Conservation (phyloP, 37 sponge, comb jelly and placozoan species). For the Chondrilla cf. caribensis region DNA sequence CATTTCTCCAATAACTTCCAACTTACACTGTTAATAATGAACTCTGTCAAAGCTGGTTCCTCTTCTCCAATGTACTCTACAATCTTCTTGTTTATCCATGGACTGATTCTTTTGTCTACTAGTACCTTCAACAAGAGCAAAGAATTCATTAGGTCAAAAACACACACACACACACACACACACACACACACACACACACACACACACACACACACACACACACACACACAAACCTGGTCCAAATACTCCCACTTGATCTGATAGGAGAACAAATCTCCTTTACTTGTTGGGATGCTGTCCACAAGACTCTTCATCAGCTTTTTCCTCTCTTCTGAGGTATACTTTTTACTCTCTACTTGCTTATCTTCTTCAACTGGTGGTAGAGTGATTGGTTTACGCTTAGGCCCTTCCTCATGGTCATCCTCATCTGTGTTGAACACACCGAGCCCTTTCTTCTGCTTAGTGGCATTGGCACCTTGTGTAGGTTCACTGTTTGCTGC, state of each 20-base stretch:
- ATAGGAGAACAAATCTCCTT: conserved; percentile 92
- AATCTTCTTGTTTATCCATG: conserved; percentile 98
- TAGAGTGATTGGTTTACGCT: conserved; percentile 68
- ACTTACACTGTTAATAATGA: conserved; percentile 89
- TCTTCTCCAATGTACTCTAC: conserved; percentile 97
- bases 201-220: not conserved
- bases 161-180: not conserved
- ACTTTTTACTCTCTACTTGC: conserved; percentile 6
- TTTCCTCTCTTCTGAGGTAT: conserved; percentile 82
- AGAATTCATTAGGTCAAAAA: not conserved
- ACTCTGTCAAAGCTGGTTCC: conserved; percentile 88
- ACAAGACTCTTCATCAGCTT: conserved; percentile 85
- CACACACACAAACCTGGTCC: conserved; percentile 63
- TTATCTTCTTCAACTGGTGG: conserved; percentile 62
- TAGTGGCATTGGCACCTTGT: not conserved
- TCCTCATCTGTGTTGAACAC: conserved; percentile 60
- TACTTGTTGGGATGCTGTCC: conserved; percentile 84
- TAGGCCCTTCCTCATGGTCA: conserved; percentile 44
- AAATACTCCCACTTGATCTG: conserved; percentile 87
- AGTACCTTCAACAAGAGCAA: conserved; percentile 40
- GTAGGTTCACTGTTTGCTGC: not conserved
- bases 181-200: conserved; percentile 1
- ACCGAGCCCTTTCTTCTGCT: conserved; percentile 29
- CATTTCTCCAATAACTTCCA: no score
- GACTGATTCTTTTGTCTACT: conserved; percentile 87